phyloP scores from a whole-genome alignment of 1,140 invertebrate species.

The Panagrolaimus sp. region DNA sequence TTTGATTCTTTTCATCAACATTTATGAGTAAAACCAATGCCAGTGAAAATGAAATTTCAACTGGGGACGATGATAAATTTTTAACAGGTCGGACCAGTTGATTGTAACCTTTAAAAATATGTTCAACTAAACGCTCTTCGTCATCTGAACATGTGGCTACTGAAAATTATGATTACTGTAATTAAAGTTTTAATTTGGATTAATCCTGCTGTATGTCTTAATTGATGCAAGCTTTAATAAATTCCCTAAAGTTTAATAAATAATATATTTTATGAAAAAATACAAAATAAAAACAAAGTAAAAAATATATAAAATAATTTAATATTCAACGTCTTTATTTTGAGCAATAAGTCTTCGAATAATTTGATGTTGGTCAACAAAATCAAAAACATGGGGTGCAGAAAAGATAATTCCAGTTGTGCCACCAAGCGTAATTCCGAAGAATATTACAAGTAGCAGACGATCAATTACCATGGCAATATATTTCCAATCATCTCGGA shows the following conservation, averaged over 20 bases:
- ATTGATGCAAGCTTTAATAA: no score
- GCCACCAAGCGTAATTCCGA: slow-evolving; percentile 85
- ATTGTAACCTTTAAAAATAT: slow-evolving; percentile 96
- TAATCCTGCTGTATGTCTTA: no score
- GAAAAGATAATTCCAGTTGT: slow-evolving; percentile 96
- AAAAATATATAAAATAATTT: no score
- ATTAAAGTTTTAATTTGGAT: no score
- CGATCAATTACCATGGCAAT: slow-evolving; percentile 98
- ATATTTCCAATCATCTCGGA: slow-evolving; percentile 98
- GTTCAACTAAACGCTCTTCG: slow-evolving; percentile 87
- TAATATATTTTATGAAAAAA: no score
- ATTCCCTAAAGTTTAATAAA: no score
- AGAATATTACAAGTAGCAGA: slow-evolving; percentile 91
- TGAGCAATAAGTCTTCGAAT: slow-evolving; percentile 74
- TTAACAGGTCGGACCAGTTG: slow-evolving; percentile 96
- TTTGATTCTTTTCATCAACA: slow-evolving; percentile 65
- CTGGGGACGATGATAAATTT: slow-evolving; percentile 75
- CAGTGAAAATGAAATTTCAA: slow-evolving; percentile 88
- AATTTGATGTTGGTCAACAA: slow-evolving; percentile 91
- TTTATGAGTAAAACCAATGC: slow-evolving; percentile 98
- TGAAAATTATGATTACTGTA: not conserved
- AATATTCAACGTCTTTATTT: slow-evolving; percentile 8
- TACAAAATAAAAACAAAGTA: no score
- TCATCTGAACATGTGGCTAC: slow-evolving; percentile 69
- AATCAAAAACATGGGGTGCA: slow-evolving; percentile 97